A percentile compares a stretch with the other conserved stretches of the same genome.
Evolutionary conservation across 2,888 invertebrate genomes (phyloP).

Genomic region (Allygus modestus): DNA sequence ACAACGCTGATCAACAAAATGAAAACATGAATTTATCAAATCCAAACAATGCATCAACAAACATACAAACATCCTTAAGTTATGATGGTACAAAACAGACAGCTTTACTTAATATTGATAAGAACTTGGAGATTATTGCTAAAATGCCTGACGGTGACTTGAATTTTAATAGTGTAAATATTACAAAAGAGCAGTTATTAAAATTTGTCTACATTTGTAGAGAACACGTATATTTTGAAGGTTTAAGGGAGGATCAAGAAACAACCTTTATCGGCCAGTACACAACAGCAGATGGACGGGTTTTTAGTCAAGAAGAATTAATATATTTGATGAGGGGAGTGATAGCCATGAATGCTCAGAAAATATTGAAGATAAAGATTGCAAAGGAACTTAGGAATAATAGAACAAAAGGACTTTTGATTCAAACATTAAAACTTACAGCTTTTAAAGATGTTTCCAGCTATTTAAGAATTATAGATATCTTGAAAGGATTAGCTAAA

Average conservation of each 20-base stretch:
- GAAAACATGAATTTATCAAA: not conserved
- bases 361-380: not conserved
- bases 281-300: not conserved
- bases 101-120: not conserved
- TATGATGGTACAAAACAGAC: not conserved
- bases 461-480: conserved; percentile 2
- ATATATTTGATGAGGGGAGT: not conserved
- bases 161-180: conserved; percentile 5
- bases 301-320: not conserved
- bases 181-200: not conserved
- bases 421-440: not conserved
- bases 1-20: not conserved
- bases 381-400: not conserved
- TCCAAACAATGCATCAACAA: not conserved
- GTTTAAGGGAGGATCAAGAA: not conserved
- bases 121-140: not conserved
- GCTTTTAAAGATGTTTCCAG: not conserved
- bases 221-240: not conserved
- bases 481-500: not conserved
- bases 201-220: not conserved
- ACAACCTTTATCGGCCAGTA: not conserved
- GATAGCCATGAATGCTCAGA: not conserved
- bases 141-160: not conserved
- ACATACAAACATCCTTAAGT: not conserved
- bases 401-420: not conserved